phyloP scores from a whole-genome alignment of 2,888 invertebrate genomes.

The Amphipyra berbera region DNA sequence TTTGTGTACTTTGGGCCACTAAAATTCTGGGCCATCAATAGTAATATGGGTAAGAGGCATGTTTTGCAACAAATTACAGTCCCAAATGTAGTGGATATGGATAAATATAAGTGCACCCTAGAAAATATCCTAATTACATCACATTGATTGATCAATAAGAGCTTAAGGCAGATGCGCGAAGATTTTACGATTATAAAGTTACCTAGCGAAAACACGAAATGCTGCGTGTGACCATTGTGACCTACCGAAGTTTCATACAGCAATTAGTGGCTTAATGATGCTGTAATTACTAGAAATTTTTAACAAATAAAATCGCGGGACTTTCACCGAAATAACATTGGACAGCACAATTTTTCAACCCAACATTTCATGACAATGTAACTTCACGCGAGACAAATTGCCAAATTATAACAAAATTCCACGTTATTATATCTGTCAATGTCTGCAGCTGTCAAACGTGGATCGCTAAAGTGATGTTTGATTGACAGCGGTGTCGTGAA shows the following conservation, averaged over 20 bases:
- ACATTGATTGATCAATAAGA: too few species aligned
- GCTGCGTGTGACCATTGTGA: constrained; percentile 21
- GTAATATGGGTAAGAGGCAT: too few species aligned
- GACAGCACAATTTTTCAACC: constrained; percentile 34
- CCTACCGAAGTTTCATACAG: constrained; percentile 39
- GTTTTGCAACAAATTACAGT: too few species aligned
- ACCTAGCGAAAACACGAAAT: background rate
- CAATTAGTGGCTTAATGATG: constrained; percentile 34
- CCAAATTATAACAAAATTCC: constrained; percentile 47
- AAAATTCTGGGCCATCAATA: too few species aligned
- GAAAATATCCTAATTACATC: too few species aligned
- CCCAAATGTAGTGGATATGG: too few species aligned
- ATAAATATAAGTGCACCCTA: too few species aligned
- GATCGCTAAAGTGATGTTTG: constrained; percentile 40
- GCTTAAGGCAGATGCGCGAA: too few species aligned
- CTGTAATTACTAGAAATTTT: constrained; percentile 9
- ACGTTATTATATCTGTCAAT: constrained; percentile 46
- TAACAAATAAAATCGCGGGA: constrained; percentile 31
- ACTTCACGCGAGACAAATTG: constrained; percentile 51
- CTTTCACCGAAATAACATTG: constrained; percentile 30
- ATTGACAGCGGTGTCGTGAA: constrained; percentile 51
- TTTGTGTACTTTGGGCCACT: too few species aligned
- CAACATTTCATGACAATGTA: constrained; percentile 23
- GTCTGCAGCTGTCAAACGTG: constrained; percentile 39
- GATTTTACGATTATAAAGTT: too few species aligned